These are phyloP conservation scores for Aptenodytes forsteri DNA, from an alignment of 2,113 vertebrate species.

Conservation along the genomic window DNA sequence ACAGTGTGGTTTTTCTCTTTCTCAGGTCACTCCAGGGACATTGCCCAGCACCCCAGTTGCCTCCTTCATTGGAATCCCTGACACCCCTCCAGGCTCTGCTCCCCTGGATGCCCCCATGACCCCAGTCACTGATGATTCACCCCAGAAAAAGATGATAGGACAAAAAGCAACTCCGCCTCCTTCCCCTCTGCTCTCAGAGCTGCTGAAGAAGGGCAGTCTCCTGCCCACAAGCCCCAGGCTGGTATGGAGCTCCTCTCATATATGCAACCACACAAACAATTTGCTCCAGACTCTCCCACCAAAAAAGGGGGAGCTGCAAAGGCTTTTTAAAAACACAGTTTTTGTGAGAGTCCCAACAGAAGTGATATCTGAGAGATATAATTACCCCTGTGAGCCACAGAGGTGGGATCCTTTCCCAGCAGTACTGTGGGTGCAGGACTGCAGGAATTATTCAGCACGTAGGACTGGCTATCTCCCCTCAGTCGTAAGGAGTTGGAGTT, in stretches of 20 bases:
- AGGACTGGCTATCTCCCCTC: neutral
- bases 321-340: neutral
- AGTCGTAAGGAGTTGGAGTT: conserved; percentile 4
- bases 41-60: conserved; percentile 88
- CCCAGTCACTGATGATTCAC: conserved; percentile 90
- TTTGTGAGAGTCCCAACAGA: conserved; percentile 1
- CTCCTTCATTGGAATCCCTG: conserved; percentile 90
- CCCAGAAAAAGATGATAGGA: conserved; percentile 93
- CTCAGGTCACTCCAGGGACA: conserved; percentile 83
- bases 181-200: conserved; percentile 96
- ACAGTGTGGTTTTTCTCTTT: conserved; percentile 79
- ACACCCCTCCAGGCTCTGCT: conserved; percentile 85
- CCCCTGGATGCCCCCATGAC: conserved; percentile 89
- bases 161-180: conserved; percentile 97
- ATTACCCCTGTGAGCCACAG: neutral
- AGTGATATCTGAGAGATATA: neutral
- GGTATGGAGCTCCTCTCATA: conserved; percentile 85
- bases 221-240: conserved; percentile 94
- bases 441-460: neutral
- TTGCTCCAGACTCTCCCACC: conserved; percentile 29
- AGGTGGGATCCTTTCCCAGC: neutral
- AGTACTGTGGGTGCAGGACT: neutral
- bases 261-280: conserved; percentile 54
- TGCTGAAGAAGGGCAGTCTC: conserved; percentile 97
- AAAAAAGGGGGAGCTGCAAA: conserved; percentile 12